Conservation (phyloP, 2,797 vertebrate genomes). For the Nyctibius grandis region DNA sequence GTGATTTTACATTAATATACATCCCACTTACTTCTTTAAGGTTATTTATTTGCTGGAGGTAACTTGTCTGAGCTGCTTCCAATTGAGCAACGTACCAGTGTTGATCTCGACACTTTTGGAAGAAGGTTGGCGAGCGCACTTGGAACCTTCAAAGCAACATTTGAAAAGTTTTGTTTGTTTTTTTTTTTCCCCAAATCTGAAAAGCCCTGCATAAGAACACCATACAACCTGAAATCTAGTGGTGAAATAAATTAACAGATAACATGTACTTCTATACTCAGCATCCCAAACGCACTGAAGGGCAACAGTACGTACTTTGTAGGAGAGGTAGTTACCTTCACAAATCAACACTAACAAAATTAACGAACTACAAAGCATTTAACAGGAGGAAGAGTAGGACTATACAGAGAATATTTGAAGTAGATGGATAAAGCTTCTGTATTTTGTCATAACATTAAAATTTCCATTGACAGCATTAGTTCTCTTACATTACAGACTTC, state of each 20-base stretch:
- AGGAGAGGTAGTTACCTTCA: neutral
- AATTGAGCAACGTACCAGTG: slow-evolving; percentile 98
- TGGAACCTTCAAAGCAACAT: slow-evolving; percentile 83
- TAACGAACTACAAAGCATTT: neutral
- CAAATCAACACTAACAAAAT: neutral
- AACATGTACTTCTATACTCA: neutral
- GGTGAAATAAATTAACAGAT: neutral
- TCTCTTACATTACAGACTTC: neutral
- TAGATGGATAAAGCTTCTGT: neutral
- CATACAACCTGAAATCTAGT: neutral
- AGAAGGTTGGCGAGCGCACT: slow-evolving; percentile 96
- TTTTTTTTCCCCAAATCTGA: neutral
- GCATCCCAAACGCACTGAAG: neutral
- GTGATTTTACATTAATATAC: neutral
- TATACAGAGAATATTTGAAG: neutral
- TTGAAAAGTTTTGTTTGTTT: neutral
- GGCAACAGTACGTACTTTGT: neutral
- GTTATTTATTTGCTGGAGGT: slow-evolving; percentile 97
- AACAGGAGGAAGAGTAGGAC: neutral
- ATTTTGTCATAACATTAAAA: neutral
- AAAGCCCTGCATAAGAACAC: neutral
- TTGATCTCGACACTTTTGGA: slow-evolving; percentile 97
- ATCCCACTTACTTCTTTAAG: slow-evolving; percentile 88
- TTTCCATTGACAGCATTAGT: neutral
- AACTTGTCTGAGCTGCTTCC: slow-evolving; percentile 92